phyloP scores from a whole-genome alignment of 2,797 vertebrate species.

The Phataginus tricuspis region DNA sequence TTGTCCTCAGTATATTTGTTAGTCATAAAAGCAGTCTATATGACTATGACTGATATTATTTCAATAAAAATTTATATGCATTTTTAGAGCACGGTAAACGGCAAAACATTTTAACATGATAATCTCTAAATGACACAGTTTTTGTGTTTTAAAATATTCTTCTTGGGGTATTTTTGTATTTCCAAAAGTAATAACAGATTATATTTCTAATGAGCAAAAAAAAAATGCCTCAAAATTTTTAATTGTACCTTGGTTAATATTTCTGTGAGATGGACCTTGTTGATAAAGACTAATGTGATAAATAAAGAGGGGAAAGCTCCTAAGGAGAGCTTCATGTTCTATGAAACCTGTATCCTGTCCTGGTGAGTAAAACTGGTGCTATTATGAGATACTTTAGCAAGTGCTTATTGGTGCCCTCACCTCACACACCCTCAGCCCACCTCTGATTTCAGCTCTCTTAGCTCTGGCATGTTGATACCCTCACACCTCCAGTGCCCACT shows the following conservation, averaged over 20 bases:
- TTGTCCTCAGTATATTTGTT: conserved; percentile 10
- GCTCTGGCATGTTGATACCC: neutral
- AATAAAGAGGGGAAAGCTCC: neutral
- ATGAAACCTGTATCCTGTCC: neutral
- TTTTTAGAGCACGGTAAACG: neutral
- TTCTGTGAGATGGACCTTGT: neutral
- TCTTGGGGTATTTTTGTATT: conserved; percentile 6
- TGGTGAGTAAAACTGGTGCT: neutral
- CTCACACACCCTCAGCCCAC: too few relatives aligned
- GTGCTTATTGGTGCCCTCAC: neutral
- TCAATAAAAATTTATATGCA: neutral
- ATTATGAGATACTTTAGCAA: neutral
- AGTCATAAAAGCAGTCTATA: neutral
- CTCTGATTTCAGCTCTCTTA: neutral
- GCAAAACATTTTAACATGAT: neutral
- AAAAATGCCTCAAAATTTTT: neutral
- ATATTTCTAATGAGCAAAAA: conserved; percentile 12
- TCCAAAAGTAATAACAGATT: neutral
- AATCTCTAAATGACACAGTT: neutral
- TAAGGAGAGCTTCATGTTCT: neutral
- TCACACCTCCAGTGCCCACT: neutral
- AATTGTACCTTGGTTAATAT: neutral
- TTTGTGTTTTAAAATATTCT: neutral
- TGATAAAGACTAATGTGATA: neutral
- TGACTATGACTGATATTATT: neutral